These are phyloP conservation scores for Hemiscyllium ocellatum DNA, from an alignment of 2,113 vertebrate genomes.

Conservation along the genomic window DNA sequence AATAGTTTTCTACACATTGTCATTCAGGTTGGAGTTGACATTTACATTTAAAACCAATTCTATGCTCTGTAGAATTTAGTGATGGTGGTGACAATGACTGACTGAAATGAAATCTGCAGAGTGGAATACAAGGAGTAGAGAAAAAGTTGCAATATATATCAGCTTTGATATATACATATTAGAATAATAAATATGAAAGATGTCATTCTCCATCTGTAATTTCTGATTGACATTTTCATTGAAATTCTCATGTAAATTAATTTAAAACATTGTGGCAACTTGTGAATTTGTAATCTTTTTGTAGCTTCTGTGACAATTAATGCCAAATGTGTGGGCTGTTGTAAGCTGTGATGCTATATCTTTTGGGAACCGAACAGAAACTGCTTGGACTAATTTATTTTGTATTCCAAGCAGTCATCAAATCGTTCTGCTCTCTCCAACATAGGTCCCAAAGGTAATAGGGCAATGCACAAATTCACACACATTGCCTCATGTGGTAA, in stretches of 20 bases:
- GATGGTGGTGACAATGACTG: background rate
- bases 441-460: background rate
- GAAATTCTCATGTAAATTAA: background rate
- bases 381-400: background rate
- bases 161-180: background rate
- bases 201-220: background rate
- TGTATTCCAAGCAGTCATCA: background rate
- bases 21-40: background rate
- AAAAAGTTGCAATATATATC: background rate
- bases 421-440: background rate
- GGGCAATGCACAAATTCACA: no score
- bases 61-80: background rate
- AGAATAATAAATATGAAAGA: background rate
- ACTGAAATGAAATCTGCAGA: background rate
- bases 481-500: background rate
- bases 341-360: background rate
- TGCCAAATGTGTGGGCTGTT: background rate
- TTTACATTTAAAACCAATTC: conserved; percentile 1
- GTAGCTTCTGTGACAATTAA: conserved; percentile 10
- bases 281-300: background rate
- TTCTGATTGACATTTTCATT: conserved; percentile 17
- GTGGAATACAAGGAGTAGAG: background rate
- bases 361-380: conserved; percentile 1
- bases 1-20: background rate
- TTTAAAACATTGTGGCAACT: background rate